Base-by-base conservation (phyloP, 2,888 invertebrate genomes). In the Tromatobia lineatoria region DNA sequence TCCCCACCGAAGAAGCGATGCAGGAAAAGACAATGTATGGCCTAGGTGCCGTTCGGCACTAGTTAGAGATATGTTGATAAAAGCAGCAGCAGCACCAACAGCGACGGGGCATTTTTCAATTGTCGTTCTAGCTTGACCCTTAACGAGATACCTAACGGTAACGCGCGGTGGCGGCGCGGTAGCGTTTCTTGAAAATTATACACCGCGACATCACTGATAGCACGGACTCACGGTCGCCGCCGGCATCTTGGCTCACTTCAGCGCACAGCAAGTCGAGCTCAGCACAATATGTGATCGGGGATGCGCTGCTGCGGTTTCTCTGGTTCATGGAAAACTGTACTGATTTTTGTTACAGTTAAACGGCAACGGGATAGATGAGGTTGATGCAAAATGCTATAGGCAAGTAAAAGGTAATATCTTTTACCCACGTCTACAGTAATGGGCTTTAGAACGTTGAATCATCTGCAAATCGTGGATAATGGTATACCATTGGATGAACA, bases 181-280 rank as follows among this genome's bases (percentile, higher is more conserved):
- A 85, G 85, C 85, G 85, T 85, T 85, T 82, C 85, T 85, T 82
- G 85, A 85, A 85, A 85, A 85, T 85, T 85, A 85, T 82, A 85
- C 76, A 85, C 85, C 79, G 85, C 85, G 85, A 85, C 85, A 85
- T 71, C 69, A 75, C 82, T 80, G 85, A 85, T 85, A 85, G 75
- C 79, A 80, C 67, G 59, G 83, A 61, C 77, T 83, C 80, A 80
- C 76, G 80, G 64, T 71, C 81, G 78, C 84, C 84, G 70, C 71
- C 70, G 81, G 74, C 84, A 59, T 52, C 59, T 64, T 79, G 64
- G 29, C 52, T 29, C 54, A 25, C 38, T 66, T 66, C 34, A 34
- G 42, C 38, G 61, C 15, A 47, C 69, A 15, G 38, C 25, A 66
- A 25, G 59, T 38, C 45, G 57, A 38, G 42, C 47, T 50, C 66